Evolutionary conservation across 35 echinoderm and acorn worm genomes (phyloP), one percentile per base, ranked within the genome.

Genomic region (Hemicentrotus pulcherrimus): DNA sequence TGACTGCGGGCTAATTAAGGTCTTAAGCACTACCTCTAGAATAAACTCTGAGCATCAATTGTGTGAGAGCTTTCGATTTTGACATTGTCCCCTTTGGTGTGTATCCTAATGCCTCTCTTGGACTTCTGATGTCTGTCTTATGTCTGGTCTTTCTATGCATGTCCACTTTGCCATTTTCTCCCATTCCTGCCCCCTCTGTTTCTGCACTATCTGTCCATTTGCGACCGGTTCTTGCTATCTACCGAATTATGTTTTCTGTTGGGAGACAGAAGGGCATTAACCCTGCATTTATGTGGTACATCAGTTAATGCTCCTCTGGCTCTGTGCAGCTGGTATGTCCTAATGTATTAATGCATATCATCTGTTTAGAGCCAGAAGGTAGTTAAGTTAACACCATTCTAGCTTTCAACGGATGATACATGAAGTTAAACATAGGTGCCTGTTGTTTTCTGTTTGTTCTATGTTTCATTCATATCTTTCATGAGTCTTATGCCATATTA

Each of bases 41-140:
- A 50, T 93, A 47, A 58, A 93, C 91, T 93, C 28, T n/a, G 52
- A 78, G 65, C 65, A 78, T 28, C 18, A 78, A n/a, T 78, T 78
- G 65, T 78, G 65, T 78, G 65, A 78, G 65, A 78, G 65, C 65
- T 78, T 78, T 78, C 65, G 65, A 78, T 78, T 78, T 78, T 78
- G 65, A 78, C 65, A 78, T 78, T 78, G 65, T 78, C 65, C 65
- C 65, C 65, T 78, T 78, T 78, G 65, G 65, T 78, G 65, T 78
- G 19, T 78, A 22, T 78, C 22, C 65, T 28, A 28, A 78, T 78
- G 65, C 0, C 65, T 78, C 18, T 78, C 19, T 78, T 28, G 7
- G 2, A 70, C 6, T 70, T 6, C 2, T 70, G 61, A 70, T 70
- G 61, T 24, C 61, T 70, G 61, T 24, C 61, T 28, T 70, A 78